Evolutionary conservation across 1,140 invertebrate species (phyloP).

Genomic region (Subanguina moxae): DNA sequence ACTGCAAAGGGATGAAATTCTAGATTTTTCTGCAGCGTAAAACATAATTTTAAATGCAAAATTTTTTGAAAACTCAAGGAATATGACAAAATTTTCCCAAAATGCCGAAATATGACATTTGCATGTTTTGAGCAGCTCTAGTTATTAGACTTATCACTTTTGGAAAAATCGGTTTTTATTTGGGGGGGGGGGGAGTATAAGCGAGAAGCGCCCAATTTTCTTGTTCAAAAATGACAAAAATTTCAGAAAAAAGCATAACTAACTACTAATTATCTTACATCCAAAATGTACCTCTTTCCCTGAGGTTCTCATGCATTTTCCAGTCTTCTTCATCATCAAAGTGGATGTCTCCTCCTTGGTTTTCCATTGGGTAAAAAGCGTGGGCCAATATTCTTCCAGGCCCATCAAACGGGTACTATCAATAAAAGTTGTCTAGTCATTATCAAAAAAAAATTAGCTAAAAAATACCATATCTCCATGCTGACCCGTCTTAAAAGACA

Average conservation of each 20-base stretch:
- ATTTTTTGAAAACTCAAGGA: too few relatives aligned
- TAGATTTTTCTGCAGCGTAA: too few relatives aligned
- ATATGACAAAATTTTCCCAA: too few relatives aligned
- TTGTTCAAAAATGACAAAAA: too few relatives aligned
- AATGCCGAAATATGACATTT: too few relatives aligned
- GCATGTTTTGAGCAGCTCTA: too few relatives aligned
- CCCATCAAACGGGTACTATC: constrained; percentile 10
- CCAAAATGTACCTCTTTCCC: not conserved
- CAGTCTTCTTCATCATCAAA: constrained; percentile 12
- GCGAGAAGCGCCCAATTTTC: not conserved
- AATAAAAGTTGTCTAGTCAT: too few relatives aligned
- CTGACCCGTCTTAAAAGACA: constrained; percentile 8
- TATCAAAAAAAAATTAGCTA: too few relatives aligned
- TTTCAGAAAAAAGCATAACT: too few relatives aligned
- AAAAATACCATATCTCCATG: not conserved
- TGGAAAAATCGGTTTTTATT: not conserved
- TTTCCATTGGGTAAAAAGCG: constrained; percentile 10
- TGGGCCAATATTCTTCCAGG: constrained; percentile 5
- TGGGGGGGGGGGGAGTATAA: not conserved
- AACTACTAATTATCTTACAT: not conserved
- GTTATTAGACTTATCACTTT: too few relatives aligned
- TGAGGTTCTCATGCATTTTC: not conserved
- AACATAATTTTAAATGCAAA: too few relatives aligned
- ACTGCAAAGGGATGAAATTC: too few relatives aligned
- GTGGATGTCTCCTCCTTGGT: constrained; percentile 4